Base-by-base conservation (phyloP, 2,888 invertebrate genomes). In the Rhabditoides inermis region DNA sequence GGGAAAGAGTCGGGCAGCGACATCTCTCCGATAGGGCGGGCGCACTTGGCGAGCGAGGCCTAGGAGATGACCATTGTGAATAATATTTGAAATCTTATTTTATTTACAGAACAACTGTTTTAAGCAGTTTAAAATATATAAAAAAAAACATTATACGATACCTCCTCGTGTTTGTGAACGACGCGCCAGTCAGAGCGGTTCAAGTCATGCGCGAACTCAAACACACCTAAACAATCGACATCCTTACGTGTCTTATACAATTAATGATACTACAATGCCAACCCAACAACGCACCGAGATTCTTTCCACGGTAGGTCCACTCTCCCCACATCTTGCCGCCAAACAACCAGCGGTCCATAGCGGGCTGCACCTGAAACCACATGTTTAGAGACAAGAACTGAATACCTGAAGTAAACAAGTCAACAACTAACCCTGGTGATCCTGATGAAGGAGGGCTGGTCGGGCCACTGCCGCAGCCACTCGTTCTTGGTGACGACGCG, bases 391-490 rank as follows among this genome's bases (percentile, higher is more conserved):
- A 51, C 28, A 28, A 6, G 5, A n/a, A 7, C 7, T 49, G 46
- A 30, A 22, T 56, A 6, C 36, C 5, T 12, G 23, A 28, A 53
- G 39, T 12, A 36, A n/a, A 25, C 1, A 18, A 27, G 10, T 5
- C n/a, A 27, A 12, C 18, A 36, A 39, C 55, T 23, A 32, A 76
- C 76, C 49, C 63, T 65, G 23, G 66, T 46, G 47, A 76, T 65
- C 44, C 61, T 60, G 47, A 76, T 40, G 51, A 69, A 77, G 0
- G 72, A 72, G 18, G 70, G 69, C 54, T 75, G 65, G 7, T 55
- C 42, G 26, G 76, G 76, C 73, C 73, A 76, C 55, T 69, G 68
- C n/a, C 64, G 55, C n/a, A 48, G 32, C 76, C 76, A 76, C 52
- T 76, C 76, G 41, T 59, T 66, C 53, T 73, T 76, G 18, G 70